phyloP scores from a whole-genome alignment of 2,797 vertebrate species.

The Sebastes trivittatus region DNA sequence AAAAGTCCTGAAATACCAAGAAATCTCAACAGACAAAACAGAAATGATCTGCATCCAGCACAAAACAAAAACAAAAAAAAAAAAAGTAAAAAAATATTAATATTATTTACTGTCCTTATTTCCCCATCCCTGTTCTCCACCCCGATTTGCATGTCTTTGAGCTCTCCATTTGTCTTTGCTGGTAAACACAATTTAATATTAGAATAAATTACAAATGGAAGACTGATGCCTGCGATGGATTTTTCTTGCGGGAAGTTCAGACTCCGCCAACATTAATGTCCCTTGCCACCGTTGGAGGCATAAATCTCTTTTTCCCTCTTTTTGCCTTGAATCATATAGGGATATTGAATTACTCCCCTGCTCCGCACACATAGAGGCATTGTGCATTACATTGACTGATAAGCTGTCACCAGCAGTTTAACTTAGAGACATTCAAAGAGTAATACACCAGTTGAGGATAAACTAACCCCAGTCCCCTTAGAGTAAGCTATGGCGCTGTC shows the following conservation, averaged over 20 bases:
- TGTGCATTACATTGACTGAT: slow-evolving; percentile 89
- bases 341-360: slow-evolving; percentile 89
- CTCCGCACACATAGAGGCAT: slow-evolving; percentile 81
- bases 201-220: slow-evolving; percentile 79
- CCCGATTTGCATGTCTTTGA: slow-evolving; percentile 69
- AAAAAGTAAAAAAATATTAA: slow-evolving; percentile 27
- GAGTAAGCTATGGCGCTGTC: slow-evolving; percentile 79
- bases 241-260: slow-evolving; percentile 78
- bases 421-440: slow-evolving; percentile 87
- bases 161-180: slow-evolving; percentile 69
- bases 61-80: background rate
- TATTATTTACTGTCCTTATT: slow-evolving; percentile 71
- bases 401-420: slow-evolving; percentile 86
- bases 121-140: slow-evolving; percentile 38
- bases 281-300: slow-evolving; percentile 72
- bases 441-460: slow-evolving; percentile 82
- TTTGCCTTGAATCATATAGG: slow-evolving; percentile 87
- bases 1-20: background rate
- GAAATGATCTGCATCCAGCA: slow-evolving; percentile 3
- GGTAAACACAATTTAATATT: slow-evolving; percentile 82
- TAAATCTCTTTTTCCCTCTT: slow-evolving; percentile 84
- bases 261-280: slow-evolving; percentile 77
- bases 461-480: slow-evolving; percentile 80
- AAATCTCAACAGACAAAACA: slow-evolving; percentile 4
- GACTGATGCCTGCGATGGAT: slow-evolving; percentile 70